phyloP scores from a whole-genome alignment of 1,140 invertebrate species.

The Trichonephila clavata region DNA sequence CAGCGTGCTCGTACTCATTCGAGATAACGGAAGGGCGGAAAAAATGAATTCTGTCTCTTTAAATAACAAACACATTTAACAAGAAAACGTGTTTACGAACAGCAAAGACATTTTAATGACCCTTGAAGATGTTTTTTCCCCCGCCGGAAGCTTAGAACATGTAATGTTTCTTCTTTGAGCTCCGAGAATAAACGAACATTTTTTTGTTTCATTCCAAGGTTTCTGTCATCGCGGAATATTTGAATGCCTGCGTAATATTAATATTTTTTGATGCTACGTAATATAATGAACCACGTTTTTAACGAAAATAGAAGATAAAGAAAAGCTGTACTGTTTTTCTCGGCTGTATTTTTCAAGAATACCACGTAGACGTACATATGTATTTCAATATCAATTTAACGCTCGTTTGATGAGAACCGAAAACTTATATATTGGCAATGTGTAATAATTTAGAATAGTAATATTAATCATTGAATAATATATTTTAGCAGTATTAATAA shows the following conservation, averaged over 20 bases:
- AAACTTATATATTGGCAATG: too few relatives aligned
- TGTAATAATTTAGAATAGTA: too few relatives aligned
- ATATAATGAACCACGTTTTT: too few relatives aligned
- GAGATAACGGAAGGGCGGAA: background rate
- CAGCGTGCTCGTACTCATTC: background rate
- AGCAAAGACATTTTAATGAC: constrained; percentile 29
- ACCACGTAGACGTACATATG: too few relatives aligned
- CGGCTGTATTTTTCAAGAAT: too few relatives aligned
- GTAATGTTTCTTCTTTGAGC: background rate
- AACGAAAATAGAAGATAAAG: too few relatives aligned
- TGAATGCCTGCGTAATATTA: background rate
- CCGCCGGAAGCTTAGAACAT: background rate
- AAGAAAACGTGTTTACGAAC: background rate
- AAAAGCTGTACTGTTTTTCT: too few relatives aligned
- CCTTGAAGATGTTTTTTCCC: background rate
- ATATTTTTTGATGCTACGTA: background rate
- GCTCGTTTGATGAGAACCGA: too few relatives aligned
- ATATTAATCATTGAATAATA: too few relatives aligned
- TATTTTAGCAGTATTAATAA: too few relatives aligned
- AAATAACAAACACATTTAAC: background rate
- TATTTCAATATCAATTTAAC: too few relatives aligned
- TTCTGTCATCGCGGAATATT: background rate
- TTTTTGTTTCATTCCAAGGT: background rate
- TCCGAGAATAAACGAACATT: background rate
- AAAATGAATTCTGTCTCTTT: background rate